Base-by-base conservation (phyloP, 1,140 invertebrate species). In the Pinna nobilis region DNA sequence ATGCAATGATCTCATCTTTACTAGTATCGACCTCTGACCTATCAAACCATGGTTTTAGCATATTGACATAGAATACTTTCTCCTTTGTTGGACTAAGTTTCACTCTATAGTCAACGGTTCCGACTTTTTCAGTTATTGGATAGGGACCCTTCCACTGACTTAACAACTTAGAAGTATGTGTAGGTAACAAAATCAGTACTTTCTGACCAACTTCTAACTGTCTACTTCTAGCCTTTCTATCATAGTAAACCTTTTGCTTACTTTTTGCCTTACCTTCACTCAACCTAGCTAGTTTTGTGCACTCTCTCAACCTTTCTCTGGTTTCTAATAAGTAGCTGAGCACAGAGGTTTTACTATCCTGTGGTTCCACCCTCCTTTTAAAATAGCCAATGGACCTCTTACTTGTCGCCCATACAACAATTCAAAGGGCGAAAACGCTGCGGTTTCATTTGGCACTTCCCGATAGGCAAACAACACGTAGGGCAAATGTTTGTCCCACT, bases 391-490 rank as follows among this genome's bases (percentile, higher is more conserved):
- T 32, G 51, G 51, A 30, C 51, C 51, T 9, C 23, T 30, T 9
- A 55, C 51, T 13, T 55, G 51, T 55, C 25, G 3, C 9, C 11
- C 35, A 33, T 65, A 65, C 5, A 65, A 49, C n/a, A 65, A 0
- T 35, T 65, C 44, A 51, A 65, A 32, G 1, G 44, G 7, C 1
- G 63, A 18, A 51, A 50, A 32, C 6, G 23, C 0, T 0, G 30
- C 44, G 9, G 25, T 37, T 30, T 68, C 23, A 30, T 68, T 55
- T 11, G 5, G 37, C 7, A 55, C 51, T 7, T 68, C 51, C 20
- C 66, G 11, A 28, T 59, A 59, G 0, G 66, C 51, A 68, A 68
- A 68, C 23, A 65, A n/a, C 32, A 65, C 25, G 30, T 9, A 4
- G 9, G 9, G 41, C 1, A 50, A 37, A 50, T 65, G 35, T 30